Evolutionary conservation across 2,888 invertebrate genomes (phyloP).

Genomic region (Octodonta nipae): DNA sequence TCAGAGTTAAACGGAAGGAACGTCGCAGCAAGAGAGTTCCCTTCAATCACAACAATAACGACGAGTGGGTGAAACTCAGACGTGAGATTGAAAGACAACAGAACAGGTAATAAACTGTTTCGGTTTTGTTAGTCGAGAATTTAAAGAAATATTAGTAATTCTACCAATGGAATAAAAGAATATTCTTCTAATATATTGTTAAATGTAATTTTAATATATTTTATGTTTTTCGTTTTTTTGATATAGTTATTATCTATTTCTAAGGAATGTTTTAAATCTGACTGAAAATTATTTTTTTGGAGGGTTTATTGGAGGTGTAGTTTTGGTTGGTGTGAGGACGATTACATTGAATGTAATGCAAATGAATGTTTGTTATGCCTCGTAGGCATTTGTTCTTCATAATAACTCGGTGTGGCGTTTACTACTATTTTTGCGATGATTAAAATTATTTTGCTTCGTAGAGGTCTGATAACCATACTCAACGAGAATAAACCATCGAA

Average conservation of each 20-base stretch:
- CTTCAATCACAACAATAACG: conserved; percentile 24
- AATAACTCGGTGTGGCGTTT: too few species aligned
- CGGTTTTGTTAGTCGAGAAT: conserved; percentile 1
- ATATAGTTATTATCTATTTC: conserved; percentile 18
- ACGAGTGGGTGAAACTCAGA: conserved; percentile 32
- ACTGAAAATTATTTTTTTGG: conserved; percentile 21
- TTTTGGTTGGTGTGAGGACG: too few species aligned
- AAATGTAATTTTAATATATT: conserved; percentile 26
- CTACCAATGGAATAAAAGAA: too few species aligned
- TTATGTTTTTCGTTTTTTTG: conserved; percentile 22
- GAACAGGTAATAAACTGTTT: conserved; percentile 31
- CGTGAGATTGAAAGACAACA: conserved; percentile 29
- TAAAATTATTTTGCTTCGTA: too few species aligned
- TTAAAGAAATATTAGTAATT: conserved; percentile 9
- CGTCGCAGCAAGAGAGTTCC: conserved; percentile 20
- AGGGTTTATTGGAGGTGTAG: too few species aligned
- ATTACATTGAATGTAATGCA: too few species aligned
- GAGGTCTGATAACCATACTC: too few species aligned
- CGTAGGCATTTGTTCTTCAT: too few species aligned
- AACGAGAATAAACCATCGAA: too few species aligned
- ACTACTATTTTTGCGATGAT: too few species aligned
- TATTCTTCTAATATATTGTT: conserved; percentile 19
- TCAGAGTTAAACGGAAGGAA: conserved; percentile 28
- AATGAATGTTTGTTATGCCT: too few species aligned
- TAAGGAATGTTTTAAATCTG: conserved; percentile 21